A percentile compares a stretch with the other conserved stretches of the same genome.
phyloP scores from a whole-genome alignment of 2,797 vertebrate species.

The Tapirus indicus region DNA sequence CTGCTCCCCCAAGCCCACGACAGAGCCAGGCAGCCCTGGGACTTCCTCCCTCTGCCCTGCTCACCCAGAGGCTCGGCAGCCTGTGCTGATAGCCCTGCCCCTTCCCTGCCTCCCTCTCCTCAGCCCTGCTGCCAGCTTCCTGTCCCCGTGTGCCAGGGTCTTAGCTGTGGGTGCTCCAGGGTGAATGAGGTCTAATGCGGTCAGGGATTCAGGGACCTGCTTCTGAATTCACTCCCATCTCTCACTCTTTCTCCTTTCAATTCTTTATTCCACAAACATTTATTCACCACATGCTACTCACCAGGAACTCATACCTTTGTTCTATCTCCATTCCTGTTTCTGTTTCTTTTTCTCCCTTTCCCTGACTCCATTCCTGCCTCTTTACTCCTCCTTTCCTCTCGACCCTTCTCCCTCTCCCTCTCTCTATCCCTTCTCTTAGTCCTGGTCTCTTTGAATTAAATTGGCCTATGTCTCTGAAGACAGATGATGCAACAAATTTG shows the following conservation, averaged over 20 bases:
- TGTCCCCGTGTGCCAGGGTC: not conserved
- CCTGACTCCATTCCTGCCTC: not conserved
- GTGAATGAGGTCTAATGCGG: not conserved
- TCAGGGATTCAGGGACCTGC: not conserved
- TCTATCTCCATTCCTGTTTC: not conserved
- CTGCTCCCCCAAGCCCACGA: not conserved
- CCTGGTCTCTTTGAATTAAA: constrained; percentile 43
- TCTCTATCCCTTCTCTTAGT: not conserved
- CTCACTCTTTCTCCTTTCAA: constrained; percentile 6
- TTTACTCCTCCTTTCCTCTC: not conserved
- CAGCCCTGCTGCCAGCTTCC: not conserved
- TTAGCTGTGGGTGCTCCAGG: not conserved
- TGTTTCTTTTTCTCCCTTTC: not conserved
- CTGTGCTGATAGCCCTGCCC: not conserved
- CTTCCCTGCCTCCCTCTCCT: not conserved
- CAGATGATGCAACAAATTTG: constrained; percentile 50
- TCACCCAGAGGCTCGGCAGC: not conserved
- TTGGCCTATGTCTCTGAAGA: constrained; percentile 13
- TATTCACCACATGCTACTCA: not conserved
- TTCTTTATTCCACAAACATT: constrained; percentile 8
- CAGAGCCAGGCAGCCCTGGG: not conserved
- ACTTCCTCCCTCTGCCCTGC: not conserved
- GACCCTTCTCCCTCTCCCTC: not conserved
- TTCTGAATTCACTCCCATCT: not conserved
- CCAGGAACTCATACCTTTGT: not conserved